Evolutionary conservation across 2,113 vertebrate genomes (phyloP), one percentile per base, ranked within the genome.

Genomic region (Sminthopsis crassicaudata): DNA sequence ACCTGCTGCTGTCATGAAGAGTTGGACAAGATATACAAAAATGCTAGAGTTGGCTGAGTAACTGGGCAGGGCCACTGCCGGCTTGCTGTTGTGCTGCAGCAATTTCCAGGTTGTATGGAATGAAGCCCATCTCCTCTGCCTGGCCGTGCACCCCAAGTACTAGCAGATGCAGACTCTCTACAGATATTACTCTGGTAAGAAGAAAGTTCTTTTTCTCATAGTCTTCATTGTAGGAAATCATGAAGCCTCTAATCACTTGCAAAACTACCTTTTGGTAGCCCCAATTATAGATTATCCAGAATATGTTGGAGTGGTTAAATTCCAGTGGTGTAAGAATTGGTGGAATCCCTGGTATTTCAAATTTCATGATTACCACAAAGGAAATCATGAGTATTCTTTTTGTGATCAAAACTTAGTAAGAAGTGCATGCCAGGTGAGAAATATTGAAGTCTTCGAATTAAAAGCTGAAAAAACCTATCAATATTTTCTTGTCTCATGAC

Each of bases 231-330:
- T 99, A 11, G 99, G 99, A 91, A 99, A 99, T 98, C 99, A 99
- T 0, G 99, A 99, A 97, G 99, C 99, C 5, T 99, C 99, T 60
- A 99, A 99, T 96, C 99, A 99, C 97, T 97, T 99, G 92, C 99
- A 99, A 97, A 99, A 97, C 98, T 99, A 92, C 99, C 99, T 0
- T 99, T 99, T n/a, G 99, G 99, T 99, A 88, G 99, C 99, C 0
- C 99, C 99, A 84, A 99, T 99, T 98, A 99, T 99, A 98, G 99
- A 99, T 97, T 99, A 99, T 88, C 97, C 92, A 99, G 99, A 99
- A 97, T 99, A 99, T 91, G 99, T 99, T 14, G 99, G 99, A 1
- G 99, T 99, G 4, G 98, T 99, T 94, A 99, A 99, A 93, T 99
- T 99, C 97, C 99, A 51, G 98, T 96, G 99, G 99, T 0, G 94